Conservation (phyloP, 2,797 vertebrate species). For the Acanthiza pusilla region DNA sequence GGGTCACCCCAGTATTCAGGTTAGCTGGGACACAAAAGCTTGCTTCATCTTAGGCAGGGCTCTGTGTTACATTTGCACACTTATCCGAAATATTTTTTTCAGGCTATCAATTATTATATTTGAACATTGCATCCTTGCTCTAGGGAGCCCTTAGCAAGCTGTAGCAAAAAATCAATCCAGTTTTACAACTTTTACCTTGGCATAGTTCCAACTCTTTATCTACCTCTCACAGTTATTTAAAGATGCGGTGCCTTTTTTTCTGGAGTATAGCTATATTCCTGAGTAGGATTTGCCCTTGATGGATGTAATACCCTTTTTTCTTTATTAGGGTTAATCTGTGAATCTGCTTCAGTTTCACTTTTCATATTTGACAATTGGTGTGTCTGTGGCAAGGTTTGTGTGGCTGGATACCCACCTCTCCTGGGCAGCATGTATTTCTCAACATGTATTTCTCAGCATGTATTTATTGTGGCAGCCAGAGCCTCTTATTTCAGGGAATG, state of each 20-base stretch:
- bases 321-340: background rate
- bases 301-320: background rate
- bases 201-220: conserved; percentile 70
- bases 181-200: conserved; percentile 80
- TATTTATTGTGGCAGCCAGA: background rate
- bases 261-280: conserved; percentile 2
- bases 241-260: conserved; percentile 51
- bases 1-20: conserved; percentile 70
- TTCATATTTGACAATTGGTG: background rate
- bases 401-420: background rate
- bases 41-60: conserved; percentile 52
- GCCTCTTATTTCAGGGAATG: background rate
- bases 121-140: conserved; percentile 69
- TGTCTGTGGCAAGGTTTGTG: background rate
- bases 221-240: conserved; percentile 65
- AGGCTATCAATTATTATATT: conserved; percentile 79
- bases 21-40: conserved; percentile 71
- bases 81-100: conserved; percentile 74
- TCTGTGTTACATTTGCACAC: conserved; percentile 40
- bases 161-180: conserved; percentile 78
- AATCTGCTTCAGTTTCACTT: background rate
- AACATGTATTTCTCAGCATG: rapidly evolving
- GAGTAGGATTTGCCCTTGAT: conserved; percentile 53
- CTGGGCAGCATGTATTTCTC: rapidly evolving
- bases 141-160: conserved; percentile 75